phyloP scores from a whole-genome alignment of 2,797 vertebrate species.

The Lateolabrax maculatus region DNA sequence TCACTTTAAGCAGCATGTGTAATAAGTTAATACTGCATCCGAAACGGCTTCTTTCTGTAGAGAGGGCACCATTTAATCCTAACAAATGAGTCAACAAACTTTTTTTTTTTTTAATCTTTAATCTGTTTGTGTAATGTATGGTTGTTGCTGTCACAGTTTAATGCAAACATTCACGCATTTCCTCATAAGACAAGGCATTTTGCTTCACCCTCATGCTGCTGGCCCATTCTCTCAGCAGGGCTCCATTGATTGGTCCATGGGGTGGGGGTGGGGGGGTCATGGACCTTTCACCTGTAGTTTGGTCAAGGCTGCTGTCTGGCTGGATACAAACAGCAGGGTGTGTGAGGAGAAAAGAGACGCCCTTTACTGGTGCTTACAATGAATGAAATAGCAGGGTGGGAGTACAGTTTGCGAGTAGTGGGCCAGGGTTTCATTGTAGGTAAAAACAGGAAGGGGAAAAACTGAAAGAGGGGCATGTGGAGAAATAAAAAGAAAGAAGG shows the following conservation, averaged over 20 bases:
- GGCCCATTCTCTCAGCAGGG: conserved; percentile 39
- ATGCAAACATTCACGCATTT: neutral
- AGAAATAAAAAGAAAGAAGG: conserved; percentile 18
- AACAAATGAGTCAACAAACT: conserved; percentile 45
- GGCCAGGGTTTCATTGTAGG: neutral
- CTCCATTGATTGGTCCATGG: conserved; percentile 48
- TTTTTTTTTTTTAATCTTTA: too few species aligned
- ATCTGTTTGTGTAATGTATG: neutral
- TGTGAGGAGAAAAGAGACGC: neutral
- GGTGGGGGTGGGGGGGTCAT: too few species aligned
- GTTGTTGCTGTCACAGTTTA: neutral
- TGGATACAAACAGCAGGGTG: conserved; percentile 32
- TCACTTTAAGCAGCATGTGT: conserved; percentile 47
- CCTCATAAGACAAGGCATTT: neutral
- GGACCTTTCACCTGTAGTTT: conserved; percentile 61
- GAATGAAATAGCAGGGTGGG: conserved; percentile 20
- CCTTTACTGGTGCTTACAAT: conserved; percentile 1
- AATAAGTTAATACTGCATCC: conserved; percentile 42
- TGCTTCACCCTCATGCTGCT: neutral
- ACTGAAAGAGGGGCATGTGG: neutral
- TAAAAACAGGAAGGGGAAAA: conserved; percentile 37
- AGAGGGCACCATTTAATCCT: conserved; percentile 27
- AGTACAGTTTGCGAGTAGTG: neutral
- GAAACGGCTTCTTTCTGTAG: conserved; percentile 30
- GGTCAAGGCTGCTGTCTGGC: conserved; percentile 11